Percentiles rank a stretch among this genome's conserved stretches.
phyloP scores from a whole-genome alignment of 2,888 invertebrate genomes.

The Andrena chrysosceles region DNA sequence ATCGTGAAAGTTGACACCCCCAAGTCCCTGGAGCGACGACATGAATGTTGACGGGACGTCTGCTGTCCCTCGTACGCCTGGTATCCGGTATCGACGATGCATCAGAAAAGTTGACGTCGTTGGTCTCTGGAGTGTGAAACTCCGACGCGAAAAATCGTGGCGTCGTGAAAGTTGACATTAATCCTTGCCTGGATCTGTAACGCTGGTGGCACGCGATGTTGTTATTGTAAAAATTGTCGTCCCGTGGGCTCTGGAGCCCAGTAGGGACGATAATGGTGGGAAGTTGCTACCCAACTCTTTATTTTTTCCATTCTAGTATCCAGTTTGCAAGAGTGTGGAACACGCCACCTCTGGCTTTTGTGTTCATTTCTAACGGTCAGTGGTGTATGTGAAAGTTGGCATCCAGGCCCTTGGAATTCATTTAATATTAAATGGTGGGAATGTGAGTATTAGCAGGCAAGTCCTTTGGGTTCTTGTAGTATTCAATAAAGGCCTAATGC shows the following conservation, averaged over 20 bases:
- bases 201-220: background rate
- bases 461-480: too few relatives aligned
- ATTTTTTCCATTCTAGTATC: background rate
- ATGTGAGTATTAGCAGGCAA: too few relatives aligned
- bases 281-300: background rate
- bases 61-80: background rate
- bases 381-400: too few relatives aligned
- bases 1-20: slow-evolving; percentile 4
- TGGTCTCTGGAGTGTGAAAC: background rate
- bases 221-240: background rate
- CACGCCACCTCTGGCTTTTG: too few relatives aligned
- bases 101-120: slow-evolving; percentile 13
- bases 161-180: background rate
- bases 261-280: background rate
- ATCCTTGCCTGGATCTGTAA: background rate
- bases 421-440: too few relatives aligned
- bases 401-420: too few relatives aligned
- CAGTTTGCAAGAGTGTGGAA: background rate
- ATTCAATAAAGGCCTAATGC: too few relatives aligned
- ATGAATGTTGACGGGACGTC: background rate
- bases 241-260: background rate
- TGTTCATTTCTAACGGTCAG: too few relatives aligned
- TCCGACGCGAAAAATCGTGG: background rate
- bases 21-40: slow-evolving; percentile 1
- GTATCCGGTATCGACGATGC: slow-evolving; percentile 11